A percentile compares a stretch with the other conserved stretches of the same genome.
Evolutionary conservation across 2,113 vertebrate genomes (phyloP).

Genomic region (Corapipo altera): DNA sequence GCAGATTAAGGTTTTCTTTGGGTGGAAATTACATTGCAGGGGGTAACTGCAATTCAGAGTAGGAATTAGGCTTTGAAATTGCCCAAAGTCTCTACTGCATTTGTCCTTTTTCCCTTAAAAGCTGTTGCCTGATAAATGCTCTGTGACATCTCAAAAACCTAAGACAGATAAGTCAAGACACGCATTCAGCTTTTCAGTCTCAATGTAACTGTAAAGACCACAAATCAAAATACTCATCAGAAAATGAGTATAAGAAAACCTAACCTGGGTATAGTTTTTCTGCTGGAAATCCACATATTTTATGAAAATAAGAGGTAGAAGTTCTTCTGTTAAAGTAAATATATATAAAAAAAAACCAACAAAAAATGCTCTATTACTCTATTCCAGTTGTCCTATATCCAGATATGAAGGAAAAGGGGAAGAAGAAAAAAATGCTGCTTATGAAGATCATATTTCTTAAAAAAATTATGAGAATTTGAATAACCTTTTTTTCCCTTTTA

Average conservation of each 20-base stretch:
- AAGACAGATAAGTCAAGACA: not conserved
- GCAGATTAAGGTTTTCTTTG: not conserved
- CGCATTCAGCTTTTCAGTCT: not conserved
- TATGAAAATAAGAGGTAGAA: not conserved
- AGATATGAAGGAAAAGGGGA: fast-evolving
- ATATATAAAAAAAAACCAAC: not conserved
- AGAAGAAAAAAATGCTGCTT: not conserved
- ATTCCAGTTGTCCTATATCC: not conserved
- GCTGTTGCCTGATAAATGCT: not conserved
- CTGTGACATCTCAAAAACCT: not conserved
- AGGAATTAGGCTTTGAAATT: not conserved
- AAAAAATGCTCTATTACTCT: not conserved
- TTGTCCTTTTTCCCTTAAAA: not conserved
- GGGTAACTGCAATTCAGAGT: not conserved
- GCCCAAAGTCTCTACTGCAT: fast-evolving
- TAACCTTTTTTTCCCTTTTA: not conserved
- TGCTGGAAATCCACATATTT: not conserved
- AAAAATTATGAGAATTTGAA: not conserved
- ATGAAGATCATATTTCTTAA: not conserved
- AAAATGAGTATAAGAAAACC: not conserved
- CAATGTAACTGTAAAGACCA: not conserved
- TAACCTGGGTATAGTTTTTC: not conserved
- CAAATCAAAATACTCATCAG: not conserved
- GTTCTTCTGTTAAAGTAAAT: not conserved
- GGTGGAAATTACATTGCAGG: not conserved